Conservation (phyloP, 2,888 invertebrate species). For the Hydriomena furcata region DNA sequence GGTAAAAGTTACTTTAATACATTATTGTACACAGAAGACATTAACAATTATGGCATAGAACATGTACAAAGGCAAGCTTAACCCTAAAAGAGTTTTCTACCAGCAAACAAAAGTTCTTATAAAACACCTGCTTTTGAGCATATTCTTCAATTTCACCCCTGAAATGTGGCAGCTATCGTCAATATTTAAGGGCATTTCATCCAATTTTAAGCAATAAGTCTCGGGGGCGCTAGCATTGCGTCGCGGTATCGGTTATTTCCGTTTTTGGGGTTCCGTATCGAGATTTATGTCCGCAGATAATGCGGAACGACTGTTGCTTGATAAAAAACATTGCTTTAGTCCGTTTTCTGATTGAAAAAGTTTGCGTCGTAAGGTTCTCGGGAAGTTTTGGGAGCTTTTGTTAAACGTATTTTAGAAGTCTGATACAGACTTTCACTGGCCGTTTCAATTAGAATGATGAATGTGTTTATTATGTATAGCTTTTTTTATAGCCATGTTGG, state of each 20-base stretch:
- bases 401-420: conserved; percentile 9
- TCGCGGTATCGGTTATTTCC: conserved; percentile 48
- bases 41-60: no score
- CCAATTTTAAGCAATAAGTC: conserved; percentile 50
- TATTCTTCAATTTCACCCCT: conserved; percentile 2
- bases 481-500: no score
- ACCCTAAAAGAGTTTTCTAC: no score
- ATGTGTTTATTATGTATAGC: neutral
- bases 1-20: no score
- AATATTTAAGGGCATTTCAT: conserved; percentile 38
- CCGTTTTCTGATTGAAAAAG: conserved; percentile 53
- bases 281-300: conserved; percentile 41
- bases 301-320: conserved; percentile 31
- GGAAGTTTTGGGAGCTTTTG: conserved; percentile 21
- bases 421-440: conserved; percentile 11
- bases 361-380: conserved; percentile 31
- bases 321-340: conserved; percentile 39
- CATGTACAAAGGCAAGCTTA: no score
- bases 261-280: conserved; percentile 36
- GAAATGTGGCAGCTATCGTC: conserved; percentile 18
- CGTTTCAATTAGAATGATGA: conserved; percentile 13
- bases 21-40: no score
- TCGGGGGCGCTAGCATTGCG: conserved; percentile 49
- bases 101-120: no score
- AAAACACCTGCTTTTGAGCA: neutral